A percentile compares a stretch with the other conserved stretches of the same genome.
These are phyloP conservation scores for Ceuthmochares aereus DNA, from an alignment of 2,113 vertebrate species.

Conservation along the genomic window DNA sequence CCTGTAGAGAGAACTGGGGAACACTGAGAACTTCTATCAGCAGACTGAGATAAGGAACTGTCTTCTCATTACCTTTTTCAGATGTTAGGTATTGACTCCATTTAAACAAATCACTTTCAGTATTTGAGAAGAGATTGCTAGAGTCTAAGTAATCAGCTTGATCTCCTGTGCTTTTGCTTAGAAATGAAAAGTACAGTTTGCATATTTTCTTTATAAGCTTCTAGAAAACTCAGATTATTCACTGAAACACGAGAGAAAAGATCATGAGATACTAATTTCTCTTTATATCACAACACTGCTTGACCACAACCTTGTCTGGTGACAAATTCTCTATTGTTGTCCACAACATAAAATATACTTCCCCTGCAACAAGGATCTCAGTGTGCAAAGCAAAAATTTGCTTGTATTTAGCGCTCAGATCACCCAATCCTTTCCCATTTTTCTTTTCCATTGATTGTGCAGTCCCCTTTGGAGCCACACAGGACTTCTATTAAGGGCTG, in stretches of 20 bases:
- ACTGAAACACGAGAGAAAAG: neutral
- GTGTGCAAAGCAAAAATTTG: neutral
- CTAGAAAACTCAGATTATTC: neutral
- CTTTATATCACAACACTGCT: neutral
- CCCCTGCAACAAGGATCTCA: neutral
- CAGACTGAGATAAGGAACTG: neutral
- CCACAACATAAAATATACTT: rapidly evolving
- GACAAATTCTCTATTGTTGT: neutral
- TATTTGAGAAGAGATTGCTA: neutral
- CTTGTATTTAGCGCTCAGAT: neutral
- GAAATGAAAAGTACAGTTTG: neutral
- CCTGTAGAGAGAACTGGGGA: neutral
- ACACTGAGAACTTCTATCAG: neutral
- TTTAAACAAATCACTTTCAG: neutral
- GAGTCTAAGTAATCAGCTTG: neutral
- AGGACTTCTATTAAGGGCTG: neutral
- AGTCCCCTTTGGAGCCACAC: neutral
- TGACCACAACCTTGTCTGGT: neutral
- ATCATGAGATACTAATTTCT: neutral
- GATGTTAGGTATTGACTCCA: neutral
- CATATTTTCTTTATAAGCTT: neutral
- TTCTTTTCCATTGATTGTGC: neutral
- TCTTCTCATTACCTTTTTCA: neutral
- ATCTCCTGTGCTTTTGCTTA: neutral
- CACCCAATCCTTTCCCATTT: neutral